Base-by-base conservation (phyloP, 2,888 invertebrate genomes). In the Cheilosia grossa region DNA sequence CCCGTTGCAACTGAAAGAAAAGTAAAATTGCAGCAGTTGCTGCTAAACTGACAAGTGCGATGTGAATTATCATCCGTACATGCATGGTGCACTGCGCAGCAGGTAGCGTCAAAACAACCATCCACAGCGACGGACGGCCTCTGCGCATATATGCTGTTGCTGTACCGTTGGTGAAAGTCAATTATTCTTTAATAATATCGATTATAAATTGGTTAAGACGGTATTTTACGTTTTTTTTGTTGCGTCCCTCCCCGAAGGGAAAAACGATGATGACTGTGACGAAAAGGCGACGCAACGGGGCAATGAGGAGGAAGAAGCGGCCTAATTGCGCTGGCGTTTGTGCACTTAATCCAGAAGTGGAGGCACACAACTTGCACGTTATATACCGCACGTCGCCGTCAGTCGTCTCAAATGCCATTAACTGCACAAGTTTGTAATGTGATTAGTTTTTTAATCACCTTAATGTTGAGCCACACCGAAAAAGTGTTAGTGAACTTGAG, bases 161-260 rank as follows among this genome's bases (percentile, higher is more conserved):
- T 67, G 49, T 73, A 73, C 67, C 54, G 70, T 72, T 63, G 82
- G 82, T 78, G 82, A 82, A 82, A 82, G 82, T 82, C 78, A 78
- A 82, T 82, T 82, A 82, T 82, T 82, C 82, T 72, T 82, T 78
- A 82, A 78, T 73, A 73, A 72, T 78, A 82, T 82, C 82, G 82
- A 82, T 82, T 82, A 73, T 73, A 78, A 78, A 78, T 82, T 78
- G 72, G 72, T 78, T 67, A 82, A 78, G 72, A 67, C 33, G 78
- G 67, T 59, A 67, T 73, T 78, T 51, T 54, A 15, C 13, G 51
- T 67, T 42, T 54, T 66, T 19, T 64, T 64, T 63, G 13, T 33
- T 63, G 44, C 47, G 21, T 54, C 44, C 58, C 72, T 49, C 72
- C 77, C 40, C 49, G 7, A 54, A 82, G 72, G 77, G 72, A 77